These are phyloP conservation scores for Apostichopus leukothele DNA, from an alignment of 53 echinoderm and acorn worm species.

Conservation along the genomic window DNA sequence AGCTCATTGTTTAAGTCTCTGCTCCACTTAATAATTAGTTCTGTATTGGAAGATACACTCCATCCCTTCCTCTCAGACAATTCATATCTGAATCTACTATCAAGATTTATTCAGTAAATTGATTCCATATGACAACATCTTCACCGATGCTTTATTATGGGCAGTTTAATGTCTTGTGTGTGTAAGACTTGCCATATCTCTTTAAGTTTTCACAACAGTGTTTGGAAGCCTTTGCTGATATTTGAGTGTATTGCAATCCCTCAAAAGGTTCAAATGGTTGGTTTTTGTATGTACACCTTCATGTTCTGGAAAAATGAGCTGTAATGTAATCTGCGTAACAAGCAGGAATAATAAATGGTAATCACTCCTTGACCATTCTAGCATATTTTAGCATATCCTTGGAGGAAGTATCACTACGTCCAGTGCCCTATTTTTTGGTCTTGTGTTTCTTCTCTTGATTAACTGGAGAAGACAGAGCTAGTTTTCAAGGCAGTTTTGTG, in stretches of 20 bases:
- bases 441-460: slow-evolving; percentile 9
- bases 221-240: not conserved
- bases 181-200: no score
- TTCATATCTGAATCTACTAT: no score
- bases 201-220: not conserved
- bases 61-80: no score
- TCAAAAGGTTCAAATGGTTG: not conserved
- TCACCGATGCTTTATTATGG: no score
- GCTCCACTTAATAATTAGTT: no score
- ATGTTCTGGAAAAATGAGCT: not conserved
- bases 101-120: no score
- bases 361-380: not conserved
- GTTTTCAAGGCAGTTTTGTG: not conserved
- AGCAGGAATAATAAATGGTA: not conserved
- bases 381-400: not conserved
- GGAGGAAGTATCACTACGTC: not conserved
- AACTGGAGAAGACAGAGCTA: slow-evolving; percentile 9
- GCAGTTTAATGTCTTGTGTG: no score
- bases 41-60: no score
- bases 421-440: not conserved
- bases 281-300: not conserved
- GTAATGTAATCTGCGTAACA: not conserved
- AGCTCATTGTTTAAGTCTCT: no score
- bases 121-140: no score
- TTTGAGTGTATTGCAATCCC: not conserved